Base-by-base conservation (phyloP, 1,140 invertebrate genomes). In the Eupeodes corollae region DNA sequence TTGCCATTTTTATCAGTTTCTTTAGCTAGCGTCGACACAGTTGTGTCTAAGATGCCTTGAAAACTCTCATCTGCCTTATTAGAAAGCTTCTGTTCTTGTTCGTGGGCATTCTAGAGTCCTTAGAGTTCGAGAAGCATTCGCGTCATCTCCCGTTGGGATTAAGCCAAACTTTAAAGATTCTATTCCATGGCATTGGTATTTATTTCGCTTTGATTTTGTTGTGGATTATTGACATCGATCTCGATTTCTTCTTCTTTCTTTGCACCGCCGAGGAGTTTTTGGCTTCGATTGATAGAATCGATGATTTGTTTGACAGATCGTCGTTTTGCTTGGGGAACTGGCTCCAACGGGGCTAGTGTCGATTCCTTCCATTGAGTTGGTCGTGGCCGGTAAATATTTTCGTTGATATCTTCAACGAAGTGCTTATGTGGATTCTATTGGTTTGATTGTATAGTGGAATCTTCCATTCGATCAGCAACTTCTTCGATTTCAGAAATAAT, bases 261-360 rank as follows among this genome's bases (percentile, higher is more conserved):
- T 43, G 59, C 63, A 11, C 63, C 58, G 48, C 65, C 57, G n/a
- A 68, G 49, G 6, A 68, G 42, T 45, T 55, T 47, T 46, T 68
- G 66, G 50, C 61, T 65, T 26, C 60, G 51, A 51, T 63, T 68
- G 12, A 68, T 68, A 9, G 66, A 68, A 42, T 67, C 66, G 38
- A 68, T 67, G 21, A 67, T 63, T 35, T 68, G 63, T 30, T 65
- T 65, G 1, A 68, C 62, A 0, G 66, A 67, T 50, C 58, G 61
- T 12, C 46, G 48, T 45, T 63, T 59, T 42, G 50, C 47, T 33
- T 48, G 46, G 37, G 51, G 51, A 21, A 47, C 43, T 6, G 44
- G 42, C 33, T 50, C 48, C 10, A 50, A 15, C 1, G 51, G 44
- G 14, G 51, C 51, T 19, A 52, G 34, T 14, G 49, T 44, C 19